Percentiles rank a stretch among this genome's conserved stretches.
Conservation (phyloP, 1,140 invertebrate species). For the Neodiprion pinetum region DNA sequence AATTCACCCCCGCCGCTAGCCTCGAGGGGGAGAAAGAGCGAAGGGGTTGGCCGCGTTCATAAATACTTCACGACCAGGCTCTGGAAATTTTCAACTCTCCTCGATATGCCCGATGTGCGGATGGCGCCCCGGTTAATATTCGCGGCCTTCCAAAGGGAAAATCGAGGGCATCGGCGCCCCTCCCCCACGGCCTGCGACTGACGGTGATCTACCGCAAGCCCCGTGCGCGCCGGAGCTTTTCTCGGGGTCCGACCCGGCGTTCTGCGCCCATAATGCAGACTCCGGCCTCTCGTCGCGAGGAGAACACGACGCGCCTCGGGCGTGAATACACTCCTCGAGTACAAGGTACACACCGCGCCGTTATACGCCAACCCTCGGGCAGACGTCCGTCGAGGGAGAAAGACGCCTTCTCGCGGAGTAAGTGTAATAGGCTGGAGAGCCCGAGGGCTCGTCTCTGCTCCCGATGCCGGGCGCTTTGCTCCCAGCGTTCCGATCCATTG, state of each 20-base stretch:
- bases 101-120: not conserved
- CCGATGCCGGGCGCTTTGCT: not conserved
- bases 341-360: not conserved
- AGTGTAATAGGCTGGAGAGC: slow-evolving; percentile 5
- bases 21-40: slow-evolving; percentile 27
- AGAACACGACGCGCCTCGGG: not conserved
- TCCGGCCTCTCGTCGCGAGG: not conserved
- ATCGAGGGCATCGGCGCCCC: not conserved
- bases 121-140: not conserved
- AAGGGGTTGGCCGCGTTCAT: slow-evolving; percentile 41
- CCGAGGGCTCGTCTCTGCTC: not conserved
- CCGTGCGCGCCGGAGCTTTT: not conserved
- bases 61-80: slow-evolving; percentile 49
- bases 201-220: slow-evolving; percentile 23
- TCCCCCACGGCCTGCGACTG: not conserved
- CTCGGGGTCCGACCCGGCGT: slow-evolving; percentile 13
- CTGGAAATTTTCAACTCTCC: slow-evolving; percentile 43
- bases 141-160: not conserved
- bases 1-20: not conserved
- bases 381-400: not conserved
- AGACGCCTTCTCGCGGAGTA: not conserved
- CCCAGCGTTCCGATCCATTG: slow-evolving; percentile 47
- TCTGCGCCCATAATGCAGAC: slow-evolving; percentile 4
- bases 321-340: not conserved
- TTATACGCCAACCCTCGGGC: not conserved